Base-by-base conservation (phyloP, 2,888 invertebrate species). In the Melipona bicolor region DNA sequence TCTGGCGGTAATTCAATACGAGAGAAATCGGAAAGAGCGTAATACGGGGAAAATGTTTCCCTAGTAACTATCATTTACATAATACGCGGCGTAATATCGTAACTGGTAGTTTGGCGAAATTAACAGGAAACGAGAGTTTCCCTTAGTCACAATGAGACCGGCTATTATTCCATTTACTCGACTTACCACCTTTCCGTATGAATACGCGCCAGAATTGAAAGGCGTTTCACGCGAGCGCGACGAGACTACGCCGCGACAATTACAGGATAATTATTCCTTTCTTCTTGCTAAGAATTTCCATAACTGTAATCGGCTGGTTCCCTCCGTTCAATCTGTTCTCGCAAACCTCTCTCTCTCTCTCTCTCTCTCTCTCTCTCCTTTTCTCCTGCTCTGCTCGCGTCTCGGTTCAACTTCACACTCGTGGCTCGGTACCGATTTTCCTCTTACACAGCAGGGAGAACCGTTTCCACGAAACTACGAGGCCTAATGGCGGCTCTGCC, bases 221-320 rank as follows among this genome's bases (percentile, higher is more conserved):
- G 72, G 52, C 77, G 68, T 79, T 72, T 72, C 9, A 52, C 52
- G 64, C 56, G 15, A 49, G 4, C 54, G n/a, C 59, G 32, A 56
- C 13, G 71, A 59, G 78, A 82, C 50, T 56, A 43, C 67, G 62
- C 65, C 72, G 78, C 64, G 49, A 87, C 86, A 87, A 89, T 89
- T 83, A 71, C 77, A 64, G 73, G 83, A 89, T 86, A 89, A 89
- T 89, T 89, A 89, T 86, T 84, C 84, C 86, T 84, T 86, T 81
- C 87, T 72, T 36, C 50, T 65, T 54, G 73, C 81, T 73, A 82
- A 84, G 85, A 82, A 82, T 85, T 85, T 87, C 79, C 85, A 77
- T 81, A 69, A 83, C 43, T 61, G 72, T 64, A 77, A 67, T 61
- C 77, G 61, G 24, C 50, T 24, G 56, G 43, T 62, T 61, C 56